Evolutionary conservation across 2,797 vertebrate genomes (phyloP), one percentile per base, ranked within the genome.

Genomic region (Numenius phaeopus): DNA sequence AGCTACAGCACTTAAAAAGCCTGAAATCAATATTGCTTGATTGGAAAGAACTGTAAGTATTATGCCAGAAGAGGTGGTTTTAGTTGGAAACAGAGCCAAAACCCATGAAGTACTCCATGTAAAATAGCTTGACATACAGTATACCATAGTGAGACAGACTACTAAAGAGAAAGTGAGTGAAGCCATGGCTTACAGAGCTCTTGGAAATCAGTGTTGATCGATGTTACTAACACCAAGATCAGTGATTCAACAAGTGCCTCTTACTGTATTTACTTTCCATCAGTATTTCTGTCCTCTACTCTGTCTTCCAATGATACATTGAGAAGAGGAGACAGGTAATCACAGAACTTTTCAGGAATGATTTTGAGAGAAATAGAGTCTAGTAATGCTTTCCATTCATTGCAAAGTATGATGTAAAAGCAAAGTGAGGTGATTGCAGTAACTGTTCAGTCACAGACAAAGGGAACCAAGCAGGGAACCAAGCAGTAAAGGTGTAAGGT

Each of bases 21-120:
- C 69, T 87, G 67, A 95, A 95, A 97, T 93, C 59, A 89, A 55
- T 94, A 90, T 90, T 88, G 71, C 42, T 91, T 87, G 37, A 97
- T 72, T 69, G 69, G 57, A 89, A 97, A 73, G 71, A 89, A 85
- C 49, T 71, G 3, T 54, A 94, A 93, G 71, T 58, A 42, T 78
- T 77, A 84, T 71, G 76, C 66, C 87, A 97, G 78, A 87, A 95
- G 78, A 96, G 59, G 52, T 14, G 0, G 73, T 23, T 95, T 90
- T 77, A 88, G 58, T 73, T 94, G 71, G 64, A 97, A 96, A 77
- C 24, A 89, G 65, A 92, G 59, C 84, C 37, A 47, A 94, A 96
- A 83, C 14, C 32, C 59, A 29, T 55, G 34, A 64, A 78, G n/a
- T 47, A 44, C 78, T 89, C 87, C 78, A 91, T 77, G 79, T 93